Evolutionary conservation across 2,113 vertebrate genomes (phyloP).

Genomic region (Macaca mulatta): DNA sequence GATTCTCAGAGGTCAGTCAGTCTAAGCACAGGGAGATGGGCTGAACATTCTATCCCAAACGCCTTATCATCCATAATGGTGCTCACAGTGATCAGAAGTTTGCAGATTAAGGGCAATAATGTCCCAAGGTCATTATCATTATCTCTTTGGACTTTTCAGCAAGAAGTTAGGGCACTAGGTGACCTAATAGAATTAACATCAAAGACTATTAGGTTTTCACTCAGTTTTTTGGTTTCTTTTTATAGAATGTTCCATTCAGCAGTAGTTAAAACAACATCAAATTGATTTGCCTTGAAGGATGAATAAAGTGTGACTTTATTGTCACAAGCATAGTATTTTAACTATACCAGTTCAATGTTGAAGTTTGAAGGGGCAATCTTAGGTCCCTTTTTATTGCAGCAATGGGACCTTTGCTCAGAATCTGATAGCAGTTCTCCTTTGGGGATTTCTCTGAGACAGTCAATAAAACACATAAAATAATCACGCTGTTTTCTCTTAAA

Average conservation of each 20-base stretch:
- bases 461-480: not conserved
- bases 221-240: not conserved
- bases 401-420: not conserved
- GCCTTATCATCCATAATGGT: not conserved
- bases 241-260: not conserved
- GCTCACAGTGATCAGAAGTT: not conserved
- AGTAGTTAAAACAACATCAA: constrained; percentile 24
- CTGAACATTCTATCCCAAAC: not conserved
- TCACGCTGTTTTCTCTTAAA: not conserved
- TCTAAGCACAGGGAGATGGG: not conserved
- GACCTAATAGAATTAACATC: constrained; percentile 1
- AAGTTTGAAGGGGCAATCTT: not conserved
- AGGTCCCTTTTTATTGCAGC: not conserved
- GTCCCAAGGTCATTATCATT: not conserved
- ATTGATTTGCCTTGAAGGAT: constrained; percentile 47
- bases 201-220: not conserved
- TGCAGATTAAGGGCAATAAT: constrained; percentile 18
- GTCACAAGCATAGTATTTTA: not conserved
- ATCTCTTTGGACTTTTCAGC: constrained; percentile 46
- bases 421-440: not conserved
- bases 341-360: not conserved
- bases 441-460: not conserved
- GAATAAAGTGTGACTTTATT: not conserved
- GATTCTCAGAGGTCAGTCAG: not conserved
- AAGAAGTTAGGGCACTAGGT: not conserved